Evolutionary conservation across 2,888 invertebrate genomes (phyloP), one percentile per base, ranked within the genome.

Genomic region (Hecatera dysodea): DNA sequence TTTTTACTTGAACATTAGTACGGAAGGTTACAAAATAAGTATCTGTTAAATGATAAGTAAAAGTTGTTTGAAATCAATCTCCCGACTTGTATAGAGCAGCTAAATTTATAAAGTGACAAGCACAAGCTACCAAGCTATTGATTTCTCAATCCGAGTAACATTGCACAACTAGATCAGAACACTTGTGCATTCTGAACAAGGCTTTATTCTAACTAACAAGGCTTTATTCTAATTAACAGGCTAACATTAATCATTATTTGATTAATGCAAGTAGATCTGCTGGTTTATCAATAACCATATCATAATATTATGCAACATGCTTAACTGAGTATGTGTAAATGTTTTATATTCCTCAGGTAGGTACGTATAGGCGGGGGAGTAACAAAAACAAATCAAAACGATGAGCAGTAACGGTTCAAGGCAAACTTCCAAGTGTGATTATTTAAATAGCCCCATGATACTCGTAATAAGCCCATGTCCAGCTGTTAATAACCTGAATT

Each of bases 121-220:
- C 24, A 36, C 44, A 27, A 39, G 19, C 55, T 48, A 67, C 17
- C 6, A 48, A 48, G 24, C 22, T 19, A 19, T 56, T 56, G 46
- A 69, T 72, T 69, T 56, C 72, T 27, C 72, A 77, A 77, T 67
- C 33, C 17, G 17, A 56, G 22, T 12, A 15, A 33, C 8, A 39
- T 72, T 78, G 15, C 57, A 24, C 57, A 72, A 57, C 39, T 57
- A 5, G 57, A 39, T 19, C 33, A 15, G 48, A 19, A 46, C n/a
- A 57, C 44, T 44, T 44, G 44, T 17, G 17, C 12, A 42, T 44
- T 67, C 75, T 42, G 29, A 55, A 46, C 68, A 4, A 46, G 39
- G 24, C 53, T 46, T 4, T 42, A 39, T 68, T n/a, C 2, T 15
- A 0, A 46, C 17, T n/a, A 46, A 46, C n/a, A n/a, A n/a, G n/a